Evolutionary conservation across 2,888 invertebrate species (phyloP), one percentile per base, ranked within the genome.

Genomic region (Sphaerophoria taeniata): DNA sequence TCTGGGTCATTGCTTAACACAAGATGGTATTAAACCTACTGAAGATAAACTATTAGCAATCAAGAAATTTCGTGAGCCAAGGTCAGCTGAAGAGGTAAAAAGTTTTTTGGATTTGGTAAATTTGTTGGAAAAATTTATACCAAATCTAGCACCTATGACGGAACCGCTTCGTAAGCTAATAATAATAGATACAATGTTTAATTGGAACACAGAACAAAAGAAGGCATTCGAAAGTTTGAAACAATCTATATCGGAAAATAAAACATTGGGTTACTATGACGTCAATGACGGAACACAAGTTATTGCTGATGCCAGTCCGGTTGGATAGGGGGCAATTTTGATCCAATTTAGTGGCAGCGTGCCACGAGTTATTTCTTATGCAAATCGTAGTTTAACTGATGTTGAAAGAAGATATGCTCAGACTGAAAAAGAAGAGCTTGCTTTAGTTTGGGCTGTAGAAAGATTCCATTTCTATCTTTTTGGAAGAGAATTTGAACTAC

Each of bases 221-320:
- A 24, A 24, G 24, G 24, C 24, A 24, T 24, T 24, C 24, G 24
- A 24, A 24, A 24, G 24, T 24, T 24, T 24, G 24, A 24, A 24
- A 24, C 24, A 24, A 24, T 24, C 24, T 24, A 24, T 24, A 47
- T 24, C 24, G 24, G 24, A 24, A 24, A 24, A 24, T 24, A 24
- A 24, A 24, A 24, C 24, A 24, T 24, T 24, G 24, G 24, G 24
- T 24, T 24, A 24, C 24, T 24, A 24, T 24, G 24, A 24, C 24
- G 24, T 24, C 24, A 24, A 24, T 24, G 24, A 24, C 24, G 2
- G 24, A 24, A 24, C 24, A 24, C 24, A 24, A 24, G 47, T 47
- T n/a, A 47, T 47, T 12, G 12, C 47, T 47, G n/a, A 47, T 47
- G 47, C 47, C n/a, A 47, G 47, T 47, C 47, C 47, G n/a, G 47